Conservation (phyloP, 2,113 vertebrate species). For the Grammomys surdaster region DNA sequence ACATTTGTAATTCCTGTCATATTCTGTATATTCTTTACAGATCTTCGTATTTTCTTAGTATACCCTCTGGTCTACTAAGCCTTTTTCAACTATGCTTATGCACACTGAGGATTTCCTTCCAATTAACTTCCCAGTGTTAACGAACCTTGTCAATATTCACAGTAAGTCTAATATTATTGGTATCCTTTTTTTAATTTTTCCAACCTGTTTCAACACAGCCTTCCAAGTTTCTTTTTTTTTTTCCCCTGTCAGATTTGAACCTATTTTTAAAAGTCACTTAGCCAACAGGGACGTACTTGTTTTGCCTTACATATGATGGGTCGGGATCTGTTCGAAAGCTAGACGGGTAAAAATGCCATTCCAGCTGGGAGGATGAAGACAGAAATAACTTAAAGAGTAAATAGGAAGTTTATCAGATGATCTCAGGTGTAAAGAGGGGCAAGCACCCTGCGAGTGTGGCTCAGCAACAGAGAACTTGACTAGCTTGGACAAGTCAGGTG, state of each 20-base stretch:
- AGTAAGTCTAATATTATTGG: neutral
- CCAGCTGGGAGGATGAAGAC: neutral
- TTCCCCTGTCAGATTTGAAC: neutral
- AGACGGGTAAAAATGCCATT: neutral
- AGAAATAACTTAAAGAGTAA: constrained; percentile 12
- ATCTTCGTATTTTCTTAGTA: neutral
- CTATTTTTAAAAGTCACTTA: neutral
- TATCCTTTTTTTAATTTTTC: neutral
- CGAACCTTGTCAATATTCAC: neutral
- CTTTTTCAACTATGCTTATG: neutral
- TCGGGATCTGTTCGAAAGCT: neutral
- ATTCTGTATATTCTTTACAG: neutral
- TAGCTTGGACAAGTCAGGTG: neutral
- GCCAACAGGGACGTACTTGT: neutral
- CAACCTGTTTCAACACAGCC: neutral
- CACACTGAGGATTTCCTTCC: neutral
- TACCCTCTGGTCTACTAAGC: neutral
- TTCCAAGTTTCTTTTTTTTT: neutral
- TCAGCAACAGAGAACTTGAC: too few species aligned
- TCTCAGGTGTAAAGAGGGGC: neutral
- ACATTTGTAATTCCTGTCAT: neutral
- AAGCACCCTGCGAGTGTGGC: neutral
- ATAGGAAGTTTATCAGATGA: neutral
- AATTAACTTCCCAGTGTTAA: neutral
- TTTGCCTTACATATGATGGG: neutral